Evolutionary conservation across 2,113 vertebrate species (phyloP), one percentile per base, ranked within the genome.

Genomic region (Psephotus haematonotus): DNA sequence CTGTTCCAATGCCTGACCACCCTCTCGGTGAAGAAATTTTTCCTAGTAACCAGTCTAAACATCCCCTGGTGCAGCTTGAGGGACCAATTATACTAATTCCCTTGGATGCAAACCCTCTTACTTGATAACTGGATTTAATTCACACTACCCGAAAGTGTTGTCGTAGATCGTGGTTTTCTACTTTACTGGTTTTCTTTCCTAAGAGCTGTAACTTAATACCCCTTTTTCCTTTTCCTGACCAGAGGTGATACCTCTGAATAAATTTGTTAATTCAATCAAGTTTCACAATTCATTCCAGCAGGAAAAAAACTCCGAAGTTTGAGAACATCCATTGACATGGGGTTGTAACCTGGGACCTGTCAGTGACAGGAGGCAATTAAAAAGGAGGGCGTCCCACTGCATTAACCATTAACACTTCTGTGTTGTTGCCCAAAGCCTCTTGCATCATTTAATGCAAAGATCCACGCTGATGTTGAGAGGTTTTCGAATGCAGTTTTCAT

Each of bases 401-500:
- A 86, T 97, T 95, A 93, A 74, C 91, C 64, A 20, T 86, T 88
- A 86, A 92, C 92, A 89, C 18, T 59, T 90, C 75, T 49, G 17
- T 89, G 31, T 68, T 3, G 0, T 95, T 57, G 91, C 96, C 95
- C 79, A 72, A 57, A 94, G 96, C 93, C 60, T 78, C 91, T 86
- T 7, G 0, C 90, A 93, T 59, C 47, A 53, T 80, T 96, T 95
- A 93, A 82, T 83, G 53, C 0, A 11, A 74, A 91, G 63, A 96
- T 93, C 82, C 57, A 68, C 57, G 24, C 13, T 89, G 97, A 97
- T 82, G 0, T 72, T 90, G 22, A 89, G 68, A 95, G 59, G 82
- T 94, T 96, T 97, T 97, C 95, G 93, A 91, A 92, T 85, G 74
- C 41, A 60, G 82, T 97, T 96, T 95, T 55, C 92, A 69, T 97